Conservation (phyloP, 2,888 invertebrate species). For the Aproaerema taeniolella region DNA sequence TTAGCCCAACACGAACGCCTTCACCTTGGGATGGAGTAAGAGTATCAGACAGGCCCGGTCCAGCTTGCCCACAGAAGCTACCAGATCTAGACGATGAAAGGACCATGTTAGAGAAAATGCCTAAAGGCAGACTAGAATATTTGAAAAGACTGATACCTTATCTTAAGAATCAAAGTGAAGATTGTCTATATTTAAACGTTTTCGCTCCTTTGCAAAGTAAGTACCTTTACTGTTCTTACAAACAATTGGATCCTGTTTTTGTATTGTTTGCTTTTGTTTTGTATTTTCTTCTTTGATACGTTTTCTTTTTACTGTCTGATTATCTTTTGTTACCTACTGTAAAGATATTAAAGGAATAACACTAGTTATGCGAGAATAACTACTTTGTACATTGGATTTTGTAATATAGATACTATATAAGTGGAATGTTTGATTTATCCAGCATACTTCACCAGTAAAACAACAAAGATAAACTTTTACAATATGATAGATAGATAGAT, state of each 20-base stretch:
- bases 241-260: no score
- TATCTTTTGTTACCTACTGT: no score
- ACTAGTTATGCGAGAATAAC: no score
- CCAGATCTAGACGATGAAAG: constrained; percentile 91
- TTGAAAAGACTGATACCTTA: constrained; percentile 92
- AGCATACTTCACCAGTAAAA: no score
- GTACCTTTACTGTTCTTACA: constrained; percentile 28
- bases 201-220: constrained; percentile 97
- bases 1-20: constrained; percentile 95
- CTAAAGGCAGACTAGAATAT: constrained; percentile 92
- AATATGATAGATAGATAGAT: no score
- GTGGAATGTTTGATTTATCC: no score
- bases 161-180: constrained; percentile 96
- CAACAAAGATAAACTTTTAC: no score
- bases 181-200: constrained; percentile 98
- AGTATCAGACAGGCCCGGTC: constrained; percentile 86
- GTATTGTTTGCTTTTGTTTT: no score
- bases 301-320: no score
- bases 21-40: constrained; percentile 94
- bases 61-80: constrained; percentile 94
- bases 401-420: no score
- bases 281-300: neutral
- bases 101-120: constrained; percentile 90
- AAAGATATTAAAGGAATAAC: no score
- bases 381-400: no score